Percentiles rank a stretch among this genome's conserved stretches.
Evolutionary conservation across 1,140 invertebrate genomes (phyloP).

Genomic region (Hetaerina americana): DNA sequence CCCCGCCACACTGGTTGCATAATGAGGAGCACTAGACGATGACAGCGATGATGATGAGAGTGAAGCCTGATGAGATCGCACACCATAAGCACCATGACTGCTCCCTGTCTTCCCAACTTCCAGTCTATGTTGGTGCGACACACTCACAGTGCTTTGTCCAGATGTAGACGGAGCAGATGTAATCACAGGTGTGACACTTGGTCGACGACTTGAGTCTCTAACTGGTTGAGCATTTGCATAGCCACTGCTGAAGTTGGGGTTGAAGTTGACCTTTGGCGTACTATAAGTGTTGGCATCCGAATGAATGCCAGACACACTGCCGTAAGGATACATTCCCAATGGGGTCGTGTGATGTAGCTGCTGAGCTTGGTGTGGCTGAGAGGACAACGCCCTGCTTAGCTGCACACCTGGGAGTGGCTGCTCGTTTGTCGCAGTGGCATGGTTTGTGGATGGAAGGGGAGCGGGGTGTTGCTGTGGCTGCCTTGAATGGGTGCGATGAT

Average conservation of each 20-base stretch:
- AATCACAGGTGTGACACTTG: not conserved
- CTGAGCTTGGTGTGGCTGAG: no score
- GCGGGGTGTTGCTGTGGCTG: not conserved
- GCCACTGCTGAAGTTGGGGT: constrained; percentile 9
- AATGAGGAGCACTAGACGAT: not conserved
- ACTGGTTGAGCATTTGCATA: not conserved
- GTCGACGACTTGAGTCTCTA: not conserved
- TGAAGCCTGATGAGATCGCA: not conserved
- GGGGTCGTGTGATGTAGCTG: not conserved
- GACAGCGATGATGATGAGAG: not conserved
- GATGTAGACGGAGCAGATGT: not conserved
- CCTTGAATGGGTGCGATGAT: not conserved
- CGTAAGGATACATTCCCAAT: not conserved
- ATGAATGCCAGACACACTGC: not conserved
- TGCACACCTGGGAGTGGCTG: not conserved
- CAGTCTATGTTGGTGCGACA: not conserved
- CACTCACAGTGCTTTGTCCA: not conserved
- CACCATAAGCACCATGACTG: no score
- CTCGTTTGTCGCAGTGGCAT: not conserved
- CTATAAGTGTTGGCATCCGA: not conserved
- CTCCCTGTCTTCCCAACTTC: not conserved
- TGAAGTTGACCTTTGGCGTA: constrained; percentile 13
- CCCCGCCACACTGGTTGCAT: not conserved
- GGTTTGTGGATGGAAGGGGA: not conserved
- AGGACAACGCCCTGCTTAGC: not conserved